Evolutionary conservation across 2,113 vertebrate species (phyloP), one percentile per base, ranked within the genome.

Genomic region (Callipepla squamata): DNA sequence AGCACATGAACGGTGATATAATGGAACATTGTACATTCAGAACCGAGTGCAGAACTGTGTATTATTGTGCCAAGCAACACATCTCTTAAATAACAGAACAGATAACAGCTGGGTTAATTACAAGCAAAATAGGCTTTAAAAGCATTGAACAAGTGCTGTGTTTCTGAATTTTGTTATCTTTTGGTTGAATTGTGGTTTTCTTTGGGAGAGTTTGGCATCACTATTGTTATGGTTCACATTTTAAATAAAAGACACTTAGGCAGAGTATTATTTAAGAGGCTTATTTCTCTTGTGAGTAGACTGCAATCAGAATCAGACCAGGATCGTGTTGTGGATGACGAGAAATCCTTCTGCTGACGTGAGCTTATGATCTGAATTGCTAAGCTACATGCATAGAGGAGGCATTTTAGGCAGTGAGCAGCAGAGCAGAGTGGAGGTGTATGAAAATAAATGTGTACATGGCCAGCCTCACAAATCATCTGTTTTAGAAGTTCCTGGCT

Each of bases 81-180:
- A n/a, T 83, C 67, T 70, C 26, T 88, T 51, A 80, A 67, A 61
- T 61, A n/a, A 18, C 16, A 32, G 18, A 70, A 28, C 51, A 90
- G 57, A 40, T 72, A 50, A 88, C 84, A 89, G 16, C 12, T 20
- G 44, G 3, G 16, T 87, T 80, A 88, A 77, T 85, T 63, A 40
- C 7, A 57, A 55, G 63, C 57, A 55, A 80, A 77, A 77, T 67
- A 16, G 44, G 5, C 25, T 91, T 36, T 90, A 57, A 40, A 77
- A 59, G 28, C 28, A 17, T 50, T 66, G 65, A 77, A 32, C 0
- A 0, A 25, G 82, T 0, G 0, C 44, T 79, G 47, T 81, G 36
- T 22, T 77, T 92, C 53, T 57, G 50, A 90, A 61, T 55, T 80
- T 55, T 40, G n/a, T 76, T 82, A 12, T 62, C 13, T 79, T 86